Conservation (phyloP, 64 coral and sea anemone species). For the Astreopora myriophthalma region DNA sequence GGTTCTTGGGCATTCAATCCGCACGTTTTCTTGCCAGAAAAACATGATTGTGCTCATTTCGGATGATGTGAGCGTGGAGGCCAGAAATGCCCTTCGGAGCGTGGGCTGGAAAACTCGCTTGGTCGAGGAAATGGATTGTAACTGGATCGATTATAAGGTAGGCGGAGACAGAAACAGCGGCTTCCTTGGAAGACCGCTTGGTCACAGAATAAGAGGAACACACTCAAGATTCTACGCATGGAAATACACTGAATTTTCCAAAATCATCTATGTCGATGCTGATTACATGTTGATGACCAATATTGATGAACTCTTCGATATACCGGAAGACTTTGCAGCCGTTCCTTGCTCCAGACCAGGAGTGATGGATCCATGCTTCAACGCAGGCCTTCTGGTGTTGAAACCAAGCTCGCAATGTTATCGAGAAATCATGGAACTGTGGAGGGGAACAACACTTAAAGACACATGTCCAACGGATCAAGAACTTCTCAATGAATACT, state of each 20-base stretch:
- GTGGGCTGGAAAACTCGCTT: conserved; percentile 69
- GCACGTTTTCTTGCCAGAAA: conserved; percentile 70
- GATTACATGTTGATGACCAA: conserved; percentile 78
- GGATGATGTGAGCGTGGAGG: neutral
- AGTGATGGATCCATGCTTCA: conserved; percentile 88
- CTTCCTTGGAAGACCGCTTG: neutral
- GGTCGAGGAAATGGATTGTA: conserved; percentile 85
- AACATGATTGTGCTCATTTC: conserved; percentile 71
- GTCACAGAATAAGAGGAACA: conserved; percentile 35
- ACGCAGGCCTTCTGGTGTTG: conserved; percentile 88
- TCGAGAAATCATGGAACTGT: conserved; percentile 64
- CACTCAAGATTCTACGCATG: conserved; percentile 89
- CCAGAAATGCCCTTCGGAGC: neutral
- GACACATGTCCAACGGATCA: conserved; percentile 84
- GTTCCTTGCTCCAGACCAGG: conserved; percentile 79
- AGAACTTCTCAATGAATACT: conserved; percentile 69
- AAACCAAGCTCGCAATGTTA: conserved; percentile 68
- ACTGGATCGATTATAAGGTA: conserved; percentile 84
- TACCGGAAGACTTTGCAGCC: conserved; percentile 75
- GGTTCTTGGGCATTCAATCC: conserved; percentile 61
- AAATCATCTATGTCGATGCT: conserved; percentile 78
- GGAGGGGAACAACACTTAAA: conserved; percentile 48
- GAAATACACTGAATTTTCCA: conserved; percentile 86
- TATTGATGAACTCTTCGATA: conserved; percentile 87
- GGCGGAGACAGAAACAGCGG: conserved; percentile 35